phyloP scores from a whole-genome alignment of 2,797 vertebrate genomes.

The Pipistrellus kuhlii region DNA sequence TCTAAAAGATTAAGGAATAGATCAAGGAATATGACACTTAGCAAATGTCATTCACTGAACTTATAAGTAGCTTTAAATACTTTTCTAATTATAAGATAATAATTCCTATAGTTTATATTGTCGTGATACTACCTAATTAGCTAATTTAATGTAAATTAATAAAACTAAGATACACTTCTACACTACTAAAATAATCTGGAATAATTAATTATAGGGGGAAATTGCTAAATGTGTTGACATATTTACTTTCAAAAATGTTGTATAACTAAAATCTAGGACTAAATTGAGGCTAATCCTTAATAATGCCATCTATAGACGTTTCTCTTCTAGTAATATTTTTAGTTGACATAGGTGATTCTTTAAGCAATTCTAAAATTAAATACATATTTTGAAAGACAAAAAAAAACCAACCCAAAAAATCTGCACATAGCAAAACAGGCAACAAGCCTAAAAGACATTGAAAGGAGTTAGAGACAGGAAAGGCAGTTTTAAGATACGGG shows the following conservation, averaged over 20 bases:
- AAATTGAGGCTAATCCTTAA: neutral
- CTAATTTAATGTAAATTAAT: neutral
- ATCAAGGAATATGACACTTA: neutral
- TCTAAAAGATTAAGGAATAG: neutral
- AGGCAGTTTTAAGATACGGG: too few species aligned
- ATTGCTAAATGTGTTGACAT: neutral
- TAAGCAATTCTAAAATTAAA: slow-evolving; percentile 42
- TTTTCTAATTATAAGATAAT: neutral
- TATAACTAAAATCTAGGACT: neutral
- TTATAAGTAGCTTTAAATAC: neutral
- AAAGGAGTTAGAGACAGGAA: too few species aligned
- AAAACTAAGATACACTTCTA: neutral
- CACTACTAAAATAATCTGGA: neutral
- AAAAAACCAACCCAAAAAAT: slow-evolving; percentile 37
- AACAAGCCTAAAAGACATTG: neutral
- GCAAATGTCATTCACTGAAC: neutral
- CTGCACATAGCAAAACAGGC: neutral
- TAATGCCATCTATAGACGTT: neutral
- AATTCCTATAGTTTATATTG: neutral
- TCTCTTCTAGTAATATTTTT: slow-evolving; percentile 27
- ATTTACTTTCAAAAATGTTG: neutral
- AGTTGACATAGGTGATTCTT: neutral
- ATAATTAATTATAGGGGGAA: slow-evolving; percentile 3
- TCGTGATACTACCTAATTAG: neutral
- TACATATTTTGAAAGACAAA: neutral